Percentiles rank a stretch among this genome's conserved stretches.
Evolutionary conservation across 2,113 vertebrate species (phyloP).

Genomic region (Psittacula cyanocephala): DNA sequence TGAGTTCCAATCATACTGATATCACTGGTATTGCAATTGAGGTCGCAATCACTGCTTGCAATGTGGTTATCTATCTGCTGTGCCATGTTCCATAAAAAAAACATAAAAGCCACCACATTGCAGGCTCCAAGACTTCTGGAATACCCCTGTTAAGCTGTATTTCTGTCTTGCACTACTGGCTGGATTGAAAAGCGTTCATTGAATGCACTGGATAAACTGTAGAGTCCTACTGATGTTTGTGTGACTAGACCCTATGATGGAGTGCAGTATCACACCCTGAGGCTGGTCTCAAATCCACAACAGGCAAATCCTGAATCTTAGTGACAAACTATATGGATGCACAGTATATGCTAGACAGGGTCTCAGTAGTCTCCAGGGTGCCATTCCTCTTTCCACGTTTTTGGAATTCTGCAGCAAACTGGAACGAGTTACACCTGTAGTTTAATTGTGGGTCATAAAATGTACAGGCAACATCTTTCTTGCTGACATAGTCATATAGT

Average conservation of each 20-base stretch:
- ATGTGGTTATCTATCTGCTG: background rate
- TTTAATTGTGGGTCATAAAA: background rate
- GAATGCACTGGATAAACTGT: background rate
- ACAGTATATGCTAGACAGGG: background rate
- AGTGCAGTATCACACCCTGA: background rate
- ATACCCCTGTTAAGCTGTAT: background rate
- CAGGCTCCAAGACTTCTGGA: background rate
- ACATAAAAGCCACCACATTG: background rate
- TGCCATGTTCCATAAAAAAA: background rate
- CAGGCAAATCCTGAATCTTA: background rate
- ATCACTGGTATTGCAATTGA: background rate
- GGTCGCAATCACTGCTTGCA: background rate
- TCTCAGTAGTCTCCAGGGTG: background rate
- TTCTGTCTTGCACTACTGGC: background rate
- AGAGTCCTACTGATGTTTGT: background rate
- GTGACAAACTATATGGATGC: background rate
- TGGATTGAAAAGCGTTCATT: background rate
- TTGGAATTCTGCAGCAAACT: background rate
- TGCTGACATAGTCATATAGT: background rate
- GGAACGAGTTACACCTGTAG: background rate
- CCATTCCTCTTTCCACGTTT: background rate
- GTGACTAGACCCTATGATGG: accelerated
- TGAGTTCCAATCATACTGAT: background rate
- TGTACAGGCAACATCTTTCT: background rate
- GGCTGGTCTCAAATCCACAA: background rate